Conservation (phyloP, 1,140 invertebrate species). For the Drosophila miranda region DNA sequence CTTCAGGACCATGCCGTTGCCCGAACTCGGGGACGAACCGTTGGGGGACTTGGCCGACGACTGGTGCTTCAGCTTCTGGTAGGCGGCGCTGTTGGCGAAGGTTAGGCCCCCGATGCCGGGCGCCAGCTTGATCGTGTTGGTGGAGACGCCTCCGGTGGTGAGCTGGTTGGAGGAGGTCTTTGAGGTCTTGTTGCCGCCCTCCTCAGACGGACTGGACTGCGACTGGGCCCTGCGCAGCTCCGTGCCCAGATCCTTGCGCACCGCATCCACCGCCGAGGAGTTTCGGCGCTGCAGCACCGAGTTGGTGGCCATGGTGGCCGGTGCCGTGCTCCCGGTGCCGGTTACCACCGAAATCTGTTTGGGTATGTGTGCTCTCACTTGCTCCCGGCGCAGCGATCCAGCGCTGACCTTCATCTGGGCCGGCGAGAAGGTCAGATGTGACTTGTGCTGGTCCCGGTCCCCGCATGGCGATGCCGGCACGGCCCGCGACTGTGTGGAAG, state of each 20-base stretch:
- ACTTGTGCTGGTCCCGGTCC: conserved; percentile 83
- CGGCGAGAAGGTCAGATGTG: conserved; percentile 87
- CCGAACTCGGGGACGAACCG: conserved; percentile 26
- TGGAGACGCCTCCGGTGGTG: conserved; percentile 23
- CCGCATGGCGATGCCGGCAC: conserved; percentile 63
- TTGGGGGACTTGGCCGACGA: conserved; percentile 50
- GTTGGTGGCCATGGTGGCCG: conserved; percentile 71
- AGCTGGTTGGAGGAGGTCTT: conserved; percentile 29
- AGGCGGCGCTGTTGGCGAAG: conserved; percentile 79
- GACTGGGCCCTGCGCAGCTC: too few species aligned
- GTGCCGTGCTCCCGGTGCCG: conserved; percentile 46
- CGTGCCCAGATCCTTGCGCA: conserved; percentile 78
- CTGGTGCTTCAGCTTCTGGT: conserved; percentile 79
- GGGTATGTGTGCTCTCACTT: conserved; percentile 84
- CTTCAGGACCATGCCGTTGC: conserved; percentile 56
- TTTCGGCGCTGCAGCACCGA: conserved; percentile 65
- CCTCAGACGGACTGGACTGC: conserved; percentile 47
- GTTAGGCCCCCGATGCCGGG: conserved; percentile 81
- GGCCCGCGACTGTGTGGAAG: conserved; percentile 24
- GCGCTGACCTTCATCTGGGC: conserved; percentile 85
- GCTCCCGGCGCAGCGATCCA: conserved; percentile 69
- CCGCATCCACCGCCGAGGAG: conserved; percentile 66
- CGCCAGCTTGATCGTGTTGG: conserved; percentile 77
- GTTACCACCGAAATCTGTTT: conserved; percentile 82
- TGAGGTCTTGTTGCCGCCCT: conserved; percentile 32